Base-by-base conservation (phyloP, 1,140 invertebrate genomes). In the Drosophila chauvacae region DNA sequence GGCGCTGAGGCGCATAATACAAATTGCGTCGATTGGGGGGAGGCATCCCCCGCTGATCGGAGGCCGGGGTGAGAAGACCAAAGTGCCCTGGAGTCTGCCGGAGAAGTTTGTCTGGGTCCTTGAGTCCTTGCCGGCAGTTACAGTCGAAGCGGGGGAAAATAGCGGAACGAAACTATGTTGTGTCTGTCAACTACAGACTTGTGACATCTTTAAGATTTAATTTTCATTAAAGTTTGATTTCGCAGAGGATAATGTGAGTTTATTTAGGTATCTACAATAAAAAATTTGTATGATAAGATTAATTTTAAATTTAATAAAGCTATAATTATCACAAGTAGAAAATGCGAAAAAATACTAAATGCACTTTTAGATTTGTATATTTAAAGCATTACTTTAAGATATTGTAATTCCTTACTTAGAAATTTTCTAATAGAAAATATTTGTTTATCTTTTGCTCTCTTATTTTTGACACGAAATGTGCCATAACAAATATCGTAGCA, bases 1-100 rank as follows among this genome's bases (percentile, higher is more conserved):
- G 85, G 85, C 85, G 85, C 86, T 90, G 85, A 81, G 75, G 86
- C 85, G 81, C 81, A 85, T 90, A 90, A 90, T 90, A 90, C 81
- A 90, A 90, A 90, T 90, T 90, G 85, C 86, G 81, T 77, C 68
- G 85, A 90, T 90, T 90, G 85, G 64, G 72, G 55, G 51, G 64
- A 56, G 47, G 18, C 7, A 41, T n/a, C 11, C 33, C 35, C 42
- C 56, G 74, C 59, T 76, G 72, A 77, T 77, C 68, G 73, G 62
- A 13, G 26, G 7, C 23, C n/a, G 50, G 33, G 61, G 35, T 44
- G 30, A 37, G 3, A 37, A 4, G 18, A 2, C n/a, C 2, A 7
- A 45, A 47, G 35, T 65, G 61, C 47, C 37, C 35, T 30, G 33
- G 20, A 55, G 23, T 33, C 33, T 55, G 42, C 20, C 62, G 14